Base-by-base conservation (phyloP, 2,113 vertebrate genomes). In the Takifugu bimaculatus region DNA sequence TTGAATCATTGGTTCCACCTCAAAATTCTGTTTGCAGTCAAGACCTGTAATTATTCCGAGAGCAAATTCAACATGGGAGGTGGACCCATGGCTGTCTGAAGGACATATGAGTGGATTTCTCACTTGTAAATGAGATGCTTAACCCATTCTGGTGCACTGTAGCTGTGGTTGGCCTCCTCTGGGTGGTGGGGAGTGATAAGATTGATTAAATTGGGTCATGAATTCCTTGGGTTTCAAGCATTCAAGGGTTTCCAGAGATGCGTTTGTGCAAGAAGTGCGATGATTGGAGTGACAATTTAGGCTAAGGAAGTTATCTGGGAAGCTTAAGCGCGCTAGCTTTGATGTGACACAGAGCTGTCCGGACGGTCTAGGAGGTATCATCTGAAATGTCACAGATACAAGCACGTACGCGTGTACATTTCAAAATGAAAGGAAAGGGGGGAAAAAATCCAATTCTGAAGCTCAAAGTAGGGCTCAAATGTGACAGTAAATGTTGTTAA, bases 401-500 rank as follows among this genome's bases (percentile, higher is more conserved):
- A 28, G 49, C 9, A 14, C 29, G 65, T 67, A 52, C 66, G 65
- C 66, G 62, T 77, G 75, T 70, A 51, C 39, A 71, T 74, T 76
- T 60, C 26, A 50, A 52, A 52, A 53, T 28, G 26, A 53, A 29
- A 48, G 45, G 45, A 48, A 48, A 48, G 45, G 6, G 45, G 45
- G 13, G 48, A 53, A 60, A 28, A 60, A 78, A 65, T 56, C 32
- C 78, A 80, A 85, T 83, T 74, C 77, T 51, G 60, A 39, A 63
- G 47, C 79, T 84, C 62, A 74, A 74, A 82, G 63, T 67, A 14
- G 48, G 63, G 63, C 73, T 81, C 66, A 69, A 83, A 84, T 68
- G 67, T 83, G 84, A 88, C 81, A 82, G 80, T 78, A 82, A 88
- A 87, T 64, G 74, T 79, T 72, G 76, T 79, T 81, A 87, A 82